A percentile compares a stretch with the other conserved stretches of the same genome.
Evolutionary conservation across 2,888 invertebrate species (phyloP).

Genomic region (Synanthedon myopaeformis): DNA sequence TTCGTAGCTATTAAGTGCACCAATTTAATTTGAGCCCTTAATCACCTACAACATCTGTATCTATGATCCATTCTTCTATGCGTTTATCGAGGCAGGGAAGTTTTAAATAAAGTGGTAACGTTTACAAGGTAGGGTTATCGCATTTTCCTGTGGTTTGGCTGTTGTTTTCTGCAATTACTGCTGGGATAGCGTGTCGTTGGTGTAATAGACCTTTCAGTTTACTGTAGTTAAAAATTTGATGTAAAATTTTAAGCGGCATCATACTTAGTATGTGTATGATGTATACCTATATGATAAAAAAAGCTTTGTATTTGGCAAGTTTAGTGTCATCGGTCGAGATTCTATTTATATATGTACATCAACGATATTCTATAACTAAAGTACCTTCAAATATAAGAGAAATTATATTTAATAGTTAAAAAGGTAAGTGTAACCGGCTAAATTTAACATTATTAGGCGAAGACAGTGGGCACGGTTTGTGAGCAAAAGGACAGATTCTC

Average conservation of each 20-base stretch:
- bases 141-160: slow-evolving; percentile 52
- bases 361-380: too few species aligned
- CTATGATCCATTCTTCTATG: background rate
- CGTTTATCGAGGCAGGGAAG: slow-evolving; percentile 12
- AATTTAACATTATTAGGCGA: too few species aligned
- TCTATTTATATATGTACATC: too few species aligned
- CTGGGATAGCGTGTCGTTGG: slow-evolving; percentile 51
- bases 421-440: too few species aligned
- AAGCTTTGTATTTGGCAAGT: too few species aligned
- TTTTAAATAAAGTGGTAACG: slow-evolving; percentile 23
- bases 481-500: too few species aligned
- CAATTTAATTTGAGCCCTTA: slow-evolving; percentile 24
- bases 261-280: too few species aligned
- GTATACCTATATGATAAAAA: too few species aligned
- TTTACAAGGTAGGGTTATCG: slow-evolving; percentile 37
- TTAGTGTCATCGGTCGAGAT: too few species aligned
- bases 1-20: slow-evolving; percentile 43
- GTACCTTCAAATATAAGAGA: too few species aligned
- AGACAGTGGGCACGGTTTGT: too few species aligned
- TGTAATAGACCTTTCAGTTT: slow-evolving; percentile 59
- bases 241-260: background rate
- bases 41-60: slow-evolving; percentile 5
- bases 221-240: slow-evolving; percentile 2
- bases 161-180: slow-evolving; percentile 65
- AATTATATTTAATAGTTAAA: too few species aligned